A percentile compares a stretch with the other conserved stretches of the same genome.
Evolutionary conservation across 1,140 invertebrate species (phyloP).

Genomic region (Drosophila busckii): DNA sequence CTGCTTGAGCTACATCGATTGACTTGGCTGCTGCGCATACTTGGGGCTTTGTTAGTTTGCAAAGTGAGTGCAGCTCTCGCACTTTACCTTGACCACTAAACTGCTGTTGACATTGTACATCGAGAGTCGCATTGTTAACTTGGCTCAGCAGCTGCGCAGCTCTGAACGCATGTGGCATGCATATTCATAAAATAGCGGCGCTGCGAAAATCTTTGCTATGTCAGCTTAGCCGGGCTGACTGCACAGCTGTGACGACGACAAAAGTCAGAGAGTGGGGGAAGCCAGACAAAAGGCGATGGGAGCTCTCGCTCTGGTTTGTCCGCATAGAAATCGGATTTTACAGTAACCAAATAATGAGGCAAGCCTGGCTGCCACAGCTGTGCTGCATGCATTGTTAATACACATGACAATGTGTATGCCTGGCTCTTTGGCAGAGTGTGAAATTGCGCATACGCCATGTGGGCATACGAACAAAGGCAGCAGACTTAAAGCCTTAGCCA

Average conservation of each 20-base stretch:
- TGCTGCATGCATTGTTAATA: constrained; percentile 58
- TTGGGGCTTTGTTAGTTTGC: too few species aligned
- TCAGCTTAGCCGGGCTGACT: constrained; percentile 20
- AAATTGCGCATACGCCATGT: constrained; percentile 63
- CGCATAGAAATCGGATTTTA: constrained; percentile 53
- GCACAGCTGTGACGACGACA: constrained; percentile 26
- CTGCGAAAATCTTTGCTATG: constrained; percentile 21
- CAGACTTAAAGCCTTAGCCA: too few species aligned
- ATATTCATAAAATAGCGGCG: constrained; percentile 60
- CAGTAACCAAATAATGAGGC: constrained; percentile 48
- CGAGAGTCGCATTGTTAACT: background rate
- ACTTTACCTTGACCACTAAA: constrained; percentile 54
- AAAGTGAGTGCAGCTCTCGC: background rate
- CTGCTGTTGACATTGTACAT: constrained; percentile 43
- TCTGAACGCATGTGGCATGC: constrained; percentile 42
- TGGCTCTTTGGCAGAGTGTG: constrained; percentile 56
- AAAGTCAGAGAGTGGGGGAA: too few species aligned
- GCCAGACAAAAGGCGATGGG: constrained; percentile 44
- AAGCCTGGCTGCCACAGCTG: constrained; percentile 23
- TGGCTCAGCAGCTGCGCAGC: background rate
- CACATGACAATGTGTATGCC: constrained; percentile 51
- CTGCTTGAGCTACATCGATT: too few species aligned
- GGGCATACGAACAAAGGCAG: constrained; percentile 30
- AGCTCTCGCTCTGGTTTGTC: constrained; percentile 37
- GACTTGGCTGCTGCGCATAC: too few species aligned